A percentile compares a stretch with the other conserved stretches of the same genome.
phyloP scores from a whole-genome alignment of 2,888 invertebrate species.

The Dioctria linearis region DNA sequence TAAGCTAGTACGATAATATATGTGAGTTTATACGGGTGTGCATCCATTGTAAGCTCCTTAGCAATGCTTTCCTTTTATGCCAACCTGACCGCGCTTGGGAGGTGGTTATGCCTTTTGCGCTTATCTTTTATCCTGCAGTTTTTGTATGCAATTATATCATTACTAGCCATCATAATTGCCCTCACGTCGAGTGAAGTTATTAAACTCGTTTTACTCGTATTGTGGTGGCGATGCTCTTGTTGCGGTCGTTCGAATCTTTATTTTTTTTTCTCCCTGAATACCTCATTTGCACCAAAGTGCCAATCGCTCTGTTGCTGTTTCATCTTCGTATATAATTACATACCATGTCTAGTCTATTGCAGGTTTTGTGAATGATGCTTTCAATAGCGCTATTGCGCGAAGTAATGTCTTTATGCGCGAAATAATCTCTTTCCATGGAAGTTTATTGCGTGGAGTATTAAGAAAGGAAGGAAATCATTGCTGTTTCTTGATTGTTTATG shows the following conservation, averaged over 20 bases:
- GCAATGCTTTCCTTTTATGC: conserved; percentile 25
- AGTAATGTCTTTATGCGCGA: conserved; percentile 48
- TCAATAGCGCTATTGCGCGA: conserved; percentile 48
- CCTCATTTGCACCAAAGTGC: conserved; percentile 48
- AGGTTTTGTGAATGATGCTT: conserved; percentile 43
- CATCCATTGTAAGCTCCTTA: conserved; percentile 22
- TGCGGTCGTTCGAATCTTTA: not conserved
- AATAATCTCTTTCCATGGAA: conserved; percentile 23
- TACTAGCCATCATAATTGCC: conserved; percentile 53
- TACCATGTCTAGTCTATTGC: conserved; percentile 37
- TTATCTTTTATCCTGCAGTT: not conserved
- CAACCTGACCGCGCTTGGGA: conserved; percentile 23
- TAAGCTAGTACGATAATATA: no score
- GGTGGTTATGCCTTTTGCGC: not conserved
- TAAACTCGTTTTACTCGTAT: conserved; percentile 45
- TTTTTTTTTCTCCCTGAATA: conserved; percentile 23
- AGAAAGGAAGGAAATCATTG: conserved; percentile 3
- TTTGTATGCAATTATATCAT: conserved; percentile 51
- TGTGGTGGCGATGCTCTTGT: conserved; percentile 24
- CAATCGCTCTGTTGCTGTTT: conserved; percentile 48
- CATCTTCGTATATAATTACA: conserved; percentile 46
- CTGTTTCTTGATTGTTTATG: not conserved
- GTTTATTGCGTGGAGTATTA: conserved; percentile 7
- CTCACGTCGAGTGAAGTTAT: conserved; percentile 53
- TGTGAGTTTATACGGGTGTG: no score